These are phyloP conservation scores for Pyrocephalus nanus DNA, from an alignment of 2,797 vertebrate genomes.

Conservation along the genomic window DNA sequence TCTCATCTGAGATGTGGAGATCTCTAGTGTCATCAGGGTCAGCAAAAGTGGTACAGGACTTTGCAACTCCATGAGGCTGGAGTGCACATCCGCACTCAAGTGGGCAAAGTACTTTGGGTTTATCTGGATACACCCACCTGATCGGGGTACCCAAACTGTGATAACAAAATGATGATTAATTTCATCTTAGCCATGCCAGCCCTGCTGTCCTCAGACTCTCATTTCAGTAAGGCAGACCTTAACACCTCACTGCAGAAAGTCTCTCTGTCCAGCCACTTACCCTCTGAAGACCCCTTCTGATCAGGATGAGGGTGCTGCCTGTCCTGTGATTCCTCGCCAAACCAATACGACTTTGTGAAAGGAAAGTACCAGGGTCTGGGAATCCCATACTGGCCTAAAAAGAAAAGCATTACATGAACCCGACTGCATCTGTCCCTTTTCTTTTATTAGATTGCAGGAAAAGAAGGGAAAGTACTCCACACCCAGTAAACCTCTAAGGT, in stretches of 20 bases:
- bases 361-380: constrained; percentile 96
- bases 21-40: background rate
- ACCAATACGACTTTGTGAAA: constrained; percentile 94
- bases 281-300: constrained; percentile 84
- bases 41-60: background rate
- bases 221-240: background rate
- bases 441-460: background rate
- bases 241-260: background rate
- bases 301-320: constrained; percentile 72
- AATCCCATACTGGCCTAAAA: constrained; percentile 93
- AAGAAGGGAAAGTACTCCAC: background rate
- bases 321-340: constrained; percentile 84
- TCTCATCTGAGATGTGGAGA: background rate
- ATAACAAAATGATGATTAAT: background rate
- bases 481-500: background rate
- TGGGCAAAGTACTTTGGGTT: background rate
- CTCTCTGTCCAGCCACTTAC: constrained; percentile 72
- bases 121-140: background rate
- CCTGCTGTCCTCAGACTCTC: background rate
- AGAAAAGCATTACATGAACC: background rate
- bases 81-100: background rate
- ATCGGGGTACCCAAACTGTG: background rate
- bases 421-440: background rate
- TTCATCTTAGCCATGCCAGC: background rate
- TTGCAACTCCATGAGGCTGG: background rate